Conservation (phyloP, 2,888 invertebrate genomes). For the Seira musarum region DNA sequence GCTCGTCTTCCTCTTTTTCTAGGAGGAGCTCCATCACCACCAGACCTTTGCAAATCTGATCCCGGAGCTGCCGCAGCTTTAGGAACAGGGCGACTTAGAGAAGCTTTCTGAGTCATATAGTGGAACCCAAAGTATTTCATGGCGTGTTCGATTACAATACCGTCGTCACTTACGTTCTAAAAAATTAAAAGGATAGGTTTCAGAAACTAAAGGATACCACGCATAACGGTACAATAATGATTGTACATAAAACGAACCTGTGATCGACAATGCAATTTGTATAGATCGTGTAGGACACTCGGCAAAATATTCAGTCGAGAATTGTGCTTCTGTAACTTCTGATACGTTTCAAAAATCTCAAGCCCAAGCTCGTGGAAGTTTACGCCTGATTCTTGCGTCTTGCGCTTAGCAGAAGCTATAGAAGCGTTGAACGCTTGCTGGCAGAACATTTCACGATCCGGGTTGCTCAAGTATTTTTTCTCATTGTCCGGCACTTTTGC, state of each 20-base stretch:
- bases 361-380: conserved; percentile 63
- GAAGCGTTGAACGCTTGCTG: conserved; percentile 85
- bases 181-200: conserved; percentile 8
- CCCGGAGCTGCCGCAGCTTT: neutral
- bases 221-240: no score
- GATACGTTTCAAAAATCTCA: conserved; percentile 66
- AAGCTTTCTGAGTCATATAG: neutral
- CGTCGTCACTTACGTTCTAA: conserved; percentile 34
- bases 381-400: conserved; percentile 27
- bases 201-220: no score
- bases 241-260: conserved; percentile 73
- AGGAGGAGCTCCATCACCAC: conserved; percentile 20
- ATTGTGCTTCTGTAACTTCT: conserved; percentile 67
- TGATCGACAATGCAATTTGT: conserved; percentile 78
- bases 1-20: conserved; percentile 39
- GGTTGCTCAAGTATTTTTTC: conserved; percentile 89
- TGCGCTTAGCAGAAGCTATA: conserved; percentile 75
- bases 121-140: conserved; percentile 37
- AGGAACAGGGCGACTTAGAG: neutral
- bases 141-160: conserved; percentile 31
- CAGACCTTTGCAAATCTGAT: neutral
- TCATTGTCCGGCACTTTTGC: conserved; percentile 87
- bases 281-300: conserved; percentile 75
- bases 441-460: conserved; percentile 86
- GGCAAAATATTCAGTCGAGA: conserved; percentile 64